Percentiles rank a stretch among this genome's conserved stretches.
phyloP scores from a whole-genome alignment of 2,888 invertebrate species.

The Belgica antarctica region DNA sequence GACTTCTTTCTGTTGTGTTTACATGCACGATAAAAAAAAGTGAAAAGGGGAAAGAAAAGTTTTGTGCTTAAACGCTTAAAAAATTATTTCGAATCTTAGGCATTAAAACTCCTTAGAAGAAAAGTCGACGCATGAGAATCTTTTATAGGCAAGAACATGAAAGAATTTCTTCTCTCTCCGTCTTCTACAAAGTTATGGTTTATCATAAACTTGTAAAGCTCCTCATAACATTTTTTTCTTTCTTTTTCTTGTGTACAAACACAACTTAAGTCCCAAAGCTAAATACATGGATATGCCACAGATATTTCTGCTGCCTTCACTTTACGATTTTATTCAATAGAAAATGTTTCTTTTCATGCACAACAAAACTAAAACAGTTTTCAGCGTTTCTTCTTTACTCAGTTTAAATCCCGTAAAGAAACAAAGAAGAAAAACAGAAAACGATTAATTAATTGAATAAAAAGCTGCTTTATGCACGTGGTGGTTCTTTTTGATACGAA shows the following conservation, averaged over 20 bases:
- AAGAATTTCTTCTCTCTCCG: neutral
- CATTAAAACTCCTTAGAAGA: neutral
- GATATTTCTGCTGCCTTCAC: slow-evolving; percentile 13
- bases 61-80: neutral
- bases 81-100: neutral
- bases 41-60: neutral
- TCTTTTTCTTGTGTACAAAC: neutral
- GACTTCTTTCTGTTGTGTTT: neutral
- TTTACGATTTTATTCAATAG: slow-evolving; percentile 24
- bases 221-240: slow-evolving; percentile 4
- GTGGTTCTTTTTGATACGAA: neutral
- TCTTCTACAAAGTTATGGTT: neutral
- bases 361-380: slow-evolving; percentile 31
- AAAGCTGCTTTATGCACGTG: slow-evolving; percentile 29
- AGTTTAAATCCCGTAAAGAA: slow-evolving; percentile 40
- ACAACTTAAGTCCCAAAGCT: neutral
- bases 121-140: neutral
- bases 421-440: slow-evolving; percentile 17
- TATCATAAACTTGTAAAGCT: slow-evolving; percentile 18
- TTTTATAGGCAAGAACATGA: neutral
- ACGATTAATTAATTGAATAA: slow-evolving; percentile 42
- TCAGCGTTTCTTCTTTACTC: slow-evolving; percentile 9
- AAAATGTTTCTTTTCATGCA: too few species aligned
- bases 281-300: slow-evolving; percentile 10
- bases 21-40: neutral